Evolutionary conservation across 2,797 vertebrate species (phyloP), one percentile per base, ranked within the genome.

Genomic region (Danionella dracula): DNA sequence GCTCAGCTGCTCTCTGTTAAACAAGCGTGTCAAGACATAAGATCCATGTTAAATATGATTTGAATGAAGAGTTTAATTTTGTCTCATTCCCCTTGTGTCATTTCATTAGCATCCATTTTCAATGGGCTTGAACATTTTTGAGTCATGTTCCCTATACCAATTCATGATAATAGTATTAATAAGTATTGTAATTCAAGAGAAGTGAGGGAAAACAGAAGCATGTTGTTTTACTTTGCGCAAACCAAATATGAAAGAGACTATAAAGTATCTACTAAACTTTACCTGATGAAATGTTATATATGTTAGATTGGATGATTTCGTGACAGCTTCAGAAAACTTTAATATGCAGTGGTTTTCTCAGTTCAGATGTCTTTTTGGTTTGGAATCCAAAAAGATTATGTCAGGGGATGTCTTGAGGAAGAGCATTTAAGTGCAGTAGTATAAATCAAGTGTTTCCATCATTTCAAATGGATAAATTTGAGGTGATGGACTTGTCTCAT

Each of bases 1-100:
- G 78, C 75, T 80, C 68, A 61, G 82, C 81, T 71, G 72, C 56
- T 76, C 35, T 32, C 74, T 70, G 79, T 76, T 78, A 76, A 78
- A 72, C 70, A 48, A 81, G 77, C 62, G 55, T 78, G 75, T 69
- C 77, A 60, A 79, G 77, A 75, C 76, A 50, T 77, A 76, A 83
- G 81, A 85, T 27, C 74, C 77, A 76, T 78, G 79, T 73, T 76
- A 84, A 84, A 89, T 76, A 71, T 79, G 81, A 86, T 87, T 88
- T 85, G 78, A 82, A 80, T 85, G 81, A 85, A 78, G 73, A 82
- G 76, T 72, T 71, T 78, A 72, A 76, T 73, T 80, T 74, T 48
- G 74, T 79, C 76, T 83, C 82, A 77, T 58, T 61, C 17, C 40
- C 62, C 44, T 44, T 21, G 35, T 74, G 68, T 62, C 45, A 44